phyloP scores from a whole-genome alignment of 53 echinoderm and acorn worm species.

The Astropecten irregularis region DNA sequence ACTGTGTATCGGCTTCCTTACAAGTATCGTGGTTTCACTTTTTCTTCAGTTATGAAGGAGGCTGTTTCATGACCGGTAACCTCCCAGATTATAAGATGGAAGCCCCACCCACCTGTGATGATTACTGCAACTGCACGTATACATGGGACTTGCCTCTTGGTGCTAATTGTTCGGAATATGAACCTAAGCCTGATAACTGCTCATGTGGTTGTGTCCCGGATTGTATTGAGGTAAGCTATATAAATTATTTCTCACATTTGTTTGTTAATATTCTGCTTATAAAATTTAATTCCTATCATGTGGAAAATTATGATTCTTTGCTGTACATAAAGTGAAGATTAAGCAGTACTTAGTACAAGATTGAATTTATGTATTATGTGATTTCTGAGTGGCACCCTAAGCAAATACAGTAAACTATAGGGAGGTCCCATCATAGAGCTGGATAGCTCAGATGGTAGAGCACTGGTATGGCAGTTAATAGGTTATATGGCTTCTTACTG shows the following conservation, averaged over 20 bases:
- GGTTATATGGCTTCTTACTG: too few relatives aligned
- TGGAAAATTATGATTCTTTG: background rate
- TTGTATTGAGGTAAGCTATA: slow-evolving; percentile 60
- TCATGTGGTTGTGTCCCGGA: slow-evolving; percentile 79
- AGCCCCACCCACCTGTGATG: slow-evolving; percentile 61
- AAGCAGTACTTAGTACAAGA: too few relatives aligned
- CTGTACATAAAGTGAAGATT: background rate
- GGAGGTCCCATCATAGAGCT: too few relatives aligned
- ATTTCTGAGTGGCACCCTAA: too few relatives aligned
- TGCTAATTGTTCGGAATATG: slow-evolving; percentile 65
- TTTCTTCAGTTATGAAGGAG: slow-evolving; percentile 61
- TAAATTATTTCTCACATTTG: background rate
- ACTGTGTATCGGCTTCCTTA: too few relatives aligned
- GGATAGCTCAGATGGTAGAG: too few relatives aligned
- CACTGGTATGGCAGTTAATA: too few relatives aligned
- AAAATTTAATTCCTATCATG: background rate
- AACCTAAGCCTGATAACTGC: slow-evolving; percentile 78
- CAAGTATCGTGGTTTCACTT: too few relatives aligned
- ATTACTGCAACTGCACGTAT: slow-evolving; percentile 81
- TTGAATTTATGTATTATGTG: too few relatives aligned
- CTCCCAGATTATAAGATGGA: slow-evolving; percentile 49
- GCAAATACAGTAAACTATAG: too few relatives aligned
- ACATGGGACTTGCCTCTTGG: slow-evolving; percentile 13
- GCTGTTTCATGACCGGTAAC: slow-evolving; percentile 78
- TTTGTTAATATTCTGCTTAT: background rate